Percentiles rank a stretch among this genome's conserved stretches.
These are phyloP conservation scores for Tromatobia lineatoria DNA, from an alignment of 2,888 invertebrate species.

Conservation along the genomic window DNA sequence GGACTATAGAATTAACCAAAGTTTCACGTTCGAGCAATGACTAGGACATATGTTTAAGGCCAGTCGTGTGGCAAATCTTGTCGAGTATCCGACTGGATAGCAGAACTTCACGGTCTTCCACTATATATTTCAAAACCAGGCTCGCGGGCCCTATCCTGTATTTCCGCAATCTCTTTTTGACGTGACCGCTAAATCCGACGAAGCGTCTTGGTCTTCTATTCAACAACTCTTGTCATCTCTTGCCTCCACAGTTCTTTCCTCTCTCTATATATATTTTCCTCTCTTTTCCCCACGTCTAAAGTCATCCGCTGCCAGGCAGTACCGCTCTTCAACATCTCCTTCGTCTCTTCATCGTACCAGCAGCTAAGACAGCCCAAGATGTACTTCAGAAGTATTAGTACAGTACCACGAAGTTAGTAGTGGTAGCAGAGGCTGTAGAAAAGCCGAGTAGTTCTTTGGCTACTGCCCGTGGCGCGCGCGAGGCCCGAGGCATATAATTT, in stretches of 20 bases:
- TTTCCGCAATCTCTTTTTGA: slow-evolving; percentile 44
- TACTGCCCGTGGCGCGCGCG: slow-evolving; percentile 76
- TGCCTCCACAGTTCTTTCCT: slow-evolving; percentile 27
- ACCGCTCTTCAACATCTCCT: slow-evolving; percentile 40
- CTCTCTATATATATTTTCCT: slow-evolving; percentile 53
- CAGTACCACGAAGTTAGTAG: slow-evolving; percentile 38
- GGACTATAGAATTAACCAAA: background rate
- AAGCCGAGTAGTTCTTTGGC: slow-evolving; percentile 82
- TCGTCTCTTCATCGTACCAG: slow-evolving; percentile 28
- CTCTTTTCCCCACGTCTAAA: slow-evolving; percentile 70
- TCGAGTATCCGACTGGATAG: slow-evolving; percentile 57
- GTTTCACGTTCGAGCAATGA: background rate
- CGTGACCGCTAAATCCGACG: slow-evolving; percentile 53
- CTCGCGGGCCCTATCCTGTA: slow-evolving; percentile 4
- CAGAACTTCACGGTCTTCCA: slow-evolving; percentile 32
- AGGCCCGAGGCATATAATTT: slow-evolving; percentile 84
- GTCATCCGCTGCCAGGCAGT: background rate
- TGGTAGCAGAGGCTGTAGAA: slow-evolving; percentile 74
- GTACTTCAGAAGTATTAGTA: slow-evolving; percentile 42
- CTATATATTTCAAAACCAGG: slow-evolving; percentile 35
- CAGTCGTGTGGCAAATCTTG: slow-evolving; percentile 30
- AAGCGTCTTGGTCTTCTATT: slow-evolving; percentile 54
- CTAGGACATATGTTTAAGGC: background rate
- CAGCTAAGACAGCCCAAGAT: slow-evolving; percentile 30
- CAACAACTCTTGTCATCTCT: slow-evolving; percentile 32